Base-by-base conservation (phyloP, 64 coral and sea anemone genomes). In the Stichodactyla helianthus region DNA sequence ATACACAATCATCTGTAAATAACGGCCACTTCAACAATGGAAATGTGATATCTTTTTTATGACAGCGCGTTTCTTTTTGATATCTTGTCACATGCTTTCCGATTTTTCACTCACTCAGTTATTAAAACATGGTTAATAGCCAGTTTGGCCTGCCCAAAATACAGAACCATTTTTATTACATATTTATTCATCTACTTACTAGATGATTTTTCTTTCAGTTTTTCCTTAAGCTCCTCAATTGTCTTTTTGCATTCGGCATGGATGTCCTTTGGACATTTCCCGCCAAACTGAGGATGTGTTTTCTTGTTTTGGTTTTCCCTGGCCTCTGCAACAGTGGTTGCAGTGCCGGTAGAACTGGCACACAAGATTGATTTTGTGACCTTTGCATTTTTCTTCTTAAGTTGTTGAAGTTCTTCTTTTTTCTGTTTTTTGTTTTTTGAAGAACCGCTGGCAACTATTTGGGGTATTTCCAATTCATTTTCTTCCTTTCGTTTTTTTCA, bases 251-350 rank as follows among this genome's bases (percentile, higher is more conserved):
- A 52, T 50, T 35, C 3, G 79, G 28, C 28, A 14, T 51, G 28
- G 11, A 16, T 17, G 52, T 28, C 79, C 52, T 82, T 82, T 52
- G 79, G 79, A 52, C 23, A 28, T 52, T 82, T 82, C 18, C 79
- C 79, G 52, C 79, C 79, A 82, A 82, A 82, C 50, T 82, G 14
- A 82, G 79, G 79, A 52, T 82, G 79, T 51, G 10, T 51, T 52
- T 51, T 51, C 19, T 52, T 6, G 53, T 82, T 82, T 52, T 52
- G 52, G 10, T 18, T 50, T 50, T 28, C 79, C 5, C 79, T 82
- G 19, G 79, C 79, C 50, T 82, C 79, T 19, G 14, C 52, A 12
- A 82, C 79, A 52, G 17, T 82, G 27, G 79, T 31, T 31, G 28
- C 60, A 12, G 60, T 1, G 11, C 11, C 60, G 60, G 60, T 63